Conservation (phyloP, 1,140 invertebrate species). For the Drosophila pseudoananassae region DNA sequence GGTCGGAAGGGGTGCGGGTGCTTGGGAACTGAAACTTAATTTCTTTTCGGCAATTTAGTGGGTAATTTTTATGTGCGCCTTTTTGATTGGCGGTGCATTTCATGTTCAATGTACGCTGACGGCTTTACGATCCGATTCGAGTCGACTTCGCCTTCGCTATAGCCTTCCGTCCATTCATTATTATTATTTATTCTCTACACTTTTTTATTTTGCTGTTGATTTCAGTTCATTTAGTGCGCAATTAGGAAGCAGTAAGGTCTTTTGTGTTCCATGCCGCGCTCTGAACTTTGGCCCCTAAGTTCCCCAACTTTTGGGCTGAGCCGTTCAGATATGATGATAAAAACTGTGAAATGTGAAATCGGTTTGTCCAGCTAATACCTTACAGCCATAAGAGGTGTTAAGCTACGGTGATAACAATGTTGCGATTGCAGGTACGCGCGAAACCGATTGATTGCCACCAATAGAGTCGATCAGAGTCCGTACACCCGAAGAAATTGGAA, state of each 20-base stretch:
- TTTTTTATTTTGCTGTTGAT: conserved; percentile 36
- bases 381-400: conserved; percentile 54
- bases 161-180: conserved; percentile 60
- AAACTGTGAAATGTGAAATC: background rate
- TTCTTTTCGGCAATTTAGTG: conserved; percentile 73
- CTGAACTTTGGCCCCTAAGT: conserved; percentile 60
- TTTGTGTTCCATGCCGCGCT: conserved; percentile 64
- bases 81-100: conserved; percentile 79
- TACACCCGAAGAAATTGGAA: background rate
- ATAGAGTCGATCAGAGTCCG: conserved; percentile 36
- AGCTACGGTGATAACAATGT: conserved; percentile 63
- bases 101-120: conserved; percentile 58
- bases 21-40: conserved; percentile 41
- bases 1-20: conserved; percentile 4
- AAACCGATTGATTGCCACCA: conserved; percentile 26
- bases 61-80: conserved; percentile 75
- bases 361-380: conserved; percentile 19
- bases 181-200: conserved; percentile 55
- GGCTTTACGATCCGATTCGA: conserved; percentile 50
- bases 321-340: conserved; percentile 70
- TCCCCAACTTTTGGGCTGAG: conserved; percentile 8
- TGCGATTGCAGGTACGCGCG: conserved; percentile 26
- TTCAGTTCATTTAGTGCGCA: conserved; percentile 73
- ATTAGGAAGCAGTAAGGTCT: conserved; percentile 73
- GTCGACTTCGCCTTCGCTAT: conserved; percentile 38